Base-by-base conservation (phyloP, 2,888 invertebrate genomes). In the Parnassius glacialis region DNA sequence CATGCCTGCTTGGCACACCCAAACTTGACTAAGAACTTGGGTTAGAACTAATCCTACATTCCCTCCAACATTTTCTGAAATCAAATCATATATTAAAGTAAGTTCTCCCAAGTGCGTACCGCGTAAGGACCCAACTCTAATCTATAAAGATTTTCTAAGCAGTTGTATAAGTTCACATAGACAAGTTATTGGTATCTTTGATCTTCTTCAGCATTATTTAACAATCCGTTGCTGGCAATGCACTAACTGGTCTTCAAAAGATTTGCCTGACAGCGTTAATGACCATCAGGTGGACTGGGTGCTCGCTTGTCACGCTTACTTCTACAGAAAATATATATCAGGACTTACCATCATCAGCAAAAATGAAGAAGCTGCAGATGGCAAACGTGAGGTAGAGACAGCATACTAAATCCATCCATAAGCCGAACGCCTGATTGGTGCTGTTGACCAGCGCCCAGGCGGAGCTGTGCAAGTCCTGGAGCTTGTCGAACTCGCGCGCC, bases 1-100 rank as follows among this genome's bases (percentile, higher is more conserved):
- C 93, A 97, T 95, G 0, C 96, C 96, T 94, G 96, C 97, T 75
- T 95, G 95, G 44, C 95, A 94, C 94, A 95, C 94, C 2, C 95
- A 94, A 0, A 95, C 94, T 53, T 95, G 84, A 0, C 94, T 94
- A 10, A 95, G 94, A 13, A 95, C 94, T 70, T 95, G 95, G 0
- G 95, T 93, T 51, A 95, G 95, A 0, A 95, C 95, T 48, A 95
- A 74, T 0, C 95, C 95, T 0, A 95, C 95, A 67, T 93, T 93
- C 0, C 95, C 95, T 13, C 95, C 94, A 3, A 88, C 77, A 0
- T 85, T 83, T 9, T 86, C 92, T 92, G 77, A 20, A 20, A 20
- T 20, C 20, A 20, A 20, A 20, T 20, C 16, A 20, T 2, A 20
- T 20, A 20, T 20, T 20, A 20, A 20, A 2, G 20, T 20, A 20